These are phyloP conservation scores for Archocentrus centrarchus DNA, from an alignment of 2,113 vertebrate genomes.

Conservation along the genomic window DNA sequence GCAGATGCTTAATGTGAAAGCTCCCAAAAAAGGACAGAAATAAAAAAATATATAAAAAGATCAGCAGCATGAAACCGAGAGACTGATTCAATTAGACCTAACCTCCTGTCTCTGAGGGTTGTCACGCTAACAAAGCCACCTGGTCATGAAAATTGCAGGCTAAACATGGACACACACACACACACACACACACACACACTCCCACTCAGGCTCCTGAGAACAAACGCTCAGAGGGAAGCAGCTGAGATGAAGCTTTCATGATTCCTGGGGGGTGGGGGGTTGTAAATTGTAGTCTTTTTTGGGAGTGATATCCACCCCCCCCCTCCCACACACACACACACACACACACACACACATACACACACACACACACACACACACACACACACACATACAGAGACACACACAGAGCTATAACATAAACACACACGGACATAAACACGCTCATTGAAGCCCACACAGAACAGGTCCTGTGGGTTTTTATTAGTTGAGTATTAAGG, in stretches of 20 bases:
- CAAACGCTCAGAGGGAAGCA: slow-evolving; percentile 29
- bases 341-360: no score
- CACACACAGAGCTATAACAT: background rate
- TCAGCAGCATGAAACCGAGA: background rate
- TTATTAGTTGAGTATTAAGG: slow-evolving; percentile 4
- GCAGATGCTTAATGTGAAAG: background rate
- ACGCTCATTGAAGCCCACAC: background rate
- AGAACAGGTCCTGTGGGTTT: background rate
- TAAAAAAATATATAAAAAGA: background rate
- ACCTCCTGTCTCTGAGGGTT: slow-evolving; percentile 49
- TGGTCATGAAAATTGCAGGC: slow-evolving; percentile 37
- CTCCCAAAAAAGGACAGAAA: background rate
- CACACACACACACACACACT: background rate
- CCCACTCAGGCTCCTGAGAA: slow-evolving; percentile 14
- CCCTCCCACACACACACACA: no score
- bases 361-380: no score
- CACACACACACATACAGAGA: background rate
- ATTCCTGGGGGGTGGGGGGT: background rate
- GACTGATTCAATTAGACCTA: slow-evolving; percentile 23
- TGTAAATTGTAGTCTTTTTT: background rate
- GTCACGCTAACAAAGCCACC: slow-evolving; percentile 52
- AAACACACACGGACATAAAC: background rate
- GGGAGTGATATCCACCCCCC: background rate
- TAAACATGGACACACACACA: slow-evolving; percentile 30
- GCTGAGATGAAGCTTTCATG: slow-evolving; percentile 38